A percentile compares a stretch with the other conserved stretches of the same genome.
Conservation (phyloP, 2,113 vertebrate genomes). For the Cephalophus harveyi region DNA sequence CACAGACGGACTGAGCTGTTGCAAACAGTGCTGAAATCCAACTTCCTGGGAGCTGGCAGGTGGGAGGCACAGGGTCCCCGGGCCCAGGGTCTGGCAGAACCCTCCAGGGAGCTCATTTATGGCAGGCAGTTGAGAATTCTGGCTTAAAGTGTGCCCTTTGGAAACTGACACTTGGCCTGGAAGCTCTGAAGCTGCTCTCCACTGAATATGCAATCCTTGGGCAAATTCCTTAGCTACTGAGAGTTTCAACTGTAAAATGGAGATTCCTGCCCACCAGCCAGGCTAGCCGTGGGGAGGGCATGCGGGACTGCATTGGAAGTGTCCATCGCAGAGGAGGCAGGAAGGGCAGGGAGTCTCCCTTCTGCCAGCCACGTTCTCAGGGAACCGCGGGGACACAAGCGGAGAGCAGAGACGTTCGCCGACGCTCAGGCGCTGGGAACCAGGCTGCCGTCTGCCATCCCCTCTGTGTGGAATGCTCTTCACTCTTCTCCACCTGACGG, state of each 20-base stretch:
- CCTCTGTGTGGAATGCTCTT: neutral
- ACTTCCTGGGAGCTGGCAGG: fast-evolving
- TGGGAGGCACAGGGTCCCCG: neutral
- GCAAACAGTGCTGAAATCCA: neutral
- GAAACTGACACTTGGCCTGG: fast-evolving
- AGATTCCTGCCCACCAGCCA: neutral
- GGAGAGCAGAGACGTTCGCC: neutral
- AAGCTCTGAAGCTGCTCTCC: neutral
- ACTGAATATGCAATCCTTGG: too few relatives aligned
- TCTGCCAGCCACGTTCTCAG: neutral
- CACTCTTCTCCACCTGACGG: too few relatives aligned
- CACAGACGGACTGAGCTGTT: neutral
- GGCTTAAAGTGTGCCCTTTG: fast-evolving
- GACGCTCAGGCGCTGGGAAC: neutral
- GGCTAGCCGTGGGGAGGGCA: neutral
- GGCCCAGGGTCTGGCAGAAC: neutral
- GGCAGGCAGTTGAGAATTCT: neutral
- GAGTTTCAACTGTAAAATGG: neutral
- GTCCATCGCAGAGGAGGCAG: neutral
- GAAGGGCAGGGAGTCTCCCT: neutral
- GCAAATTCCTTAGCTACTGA: neutral
- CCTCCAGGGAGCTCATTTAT: fast-evolving
- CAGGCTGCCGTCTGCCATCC: too few relatives aligned
- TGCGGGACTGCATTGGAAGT: too few relatives aligned
- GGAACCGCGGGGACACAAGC: neutral